These are phyloP conservation scores for Brachionus angularis DNA, from an alignment of 1,140 invertebrate species.

Conservation along the genomic window DNA sequence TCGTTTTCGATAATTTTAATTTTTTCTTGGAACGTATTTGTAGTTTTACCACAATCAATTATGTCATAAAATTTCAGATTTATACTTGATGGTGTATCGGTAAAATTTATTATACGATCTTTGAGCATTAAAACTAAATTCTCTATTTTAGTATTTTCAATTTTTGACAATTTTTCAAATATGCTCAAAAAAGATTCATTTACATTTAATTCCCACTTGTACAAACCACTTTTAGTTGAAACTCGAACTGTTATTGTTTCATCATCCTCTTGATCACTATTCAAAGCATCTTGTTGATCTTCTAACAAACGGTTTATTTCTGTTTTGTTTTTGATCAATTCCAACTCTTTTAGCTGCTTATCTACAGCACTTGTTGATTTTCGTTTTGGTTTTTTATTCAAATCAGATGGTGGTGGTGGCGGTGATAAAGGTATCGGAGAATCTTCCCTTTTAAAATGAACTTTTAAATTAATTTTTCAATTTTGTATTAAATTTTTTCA, in stretches of 20 bases:
- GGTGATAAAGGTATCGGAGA: not conserved
- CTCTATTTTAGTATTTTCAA: slow-evolving; percentile 20
- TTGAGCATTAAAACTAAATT: slow-evolving; percentile 36
- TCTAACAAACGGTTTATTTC: not conserved
- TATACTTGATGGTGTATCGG: slow-evolving; percentile 19
- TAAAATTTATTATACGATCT: slow-evolving; percentile 17
- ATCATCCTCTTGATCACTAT: slow-evolving; percentile 2
- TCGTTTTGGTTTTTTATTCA: not conserved
- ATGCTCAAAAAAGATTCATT: not conserved
- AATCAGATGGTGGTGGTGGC: not conserved
- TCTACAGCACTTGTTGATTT: slow-evolving; percentile 7
- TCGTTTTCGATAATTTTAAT: slow-evolving; percentile 27
- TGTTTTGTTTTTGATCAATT: slow-evolving; percentile 10
- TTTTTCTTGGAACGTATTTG: not conserved
- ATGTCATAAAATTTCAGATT: slow-evolving; percentile 30
- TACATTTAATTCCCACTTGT: slow-evolving; percentile 33
- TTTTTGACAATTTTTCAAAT: slow-evolving; percentile 22
- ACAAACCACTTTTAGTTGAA: slow-evolving; percentile 9
- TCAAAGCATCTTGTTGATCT: not conserved
- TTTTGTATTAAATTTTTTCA: not conserved
- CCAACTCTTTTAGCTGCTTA: slow-evolving; percentile 21
- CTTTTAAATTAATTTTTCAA: not conserved
- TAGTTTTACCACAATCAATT: slow-evolving; percentile 10
- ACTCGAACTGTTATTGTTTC: slow-evolving; percentile 14
- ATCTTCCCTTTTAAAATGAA: not conserved